Conservation (phyloP, 1,140 invertebrate species). For the Geopemphigus sp. region DNA sequence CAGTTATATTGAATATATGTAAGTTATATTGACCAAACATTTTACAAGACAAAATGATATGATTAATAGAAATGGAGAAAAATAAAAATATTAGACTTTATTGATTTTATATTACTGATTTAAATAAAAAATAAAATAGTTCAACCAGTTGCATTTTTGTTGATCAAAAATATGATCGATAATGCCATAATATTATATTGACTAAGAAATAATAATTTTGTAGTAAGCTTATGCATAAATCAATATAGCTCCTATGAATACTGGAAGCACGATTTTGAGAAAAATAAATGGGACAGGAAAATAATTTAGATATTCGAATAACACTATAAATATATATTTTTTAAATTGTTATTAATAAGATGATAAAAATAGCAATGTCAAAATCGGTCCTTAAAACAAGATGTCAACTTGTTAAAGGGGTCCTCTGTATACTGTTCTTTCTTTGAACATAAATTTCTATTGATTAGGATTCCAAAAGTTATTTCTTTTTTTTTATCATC, state of each 20-base stretch:
- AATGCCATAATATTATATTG: background rate
- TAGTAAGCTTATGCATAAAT: constrained; percentile 45
- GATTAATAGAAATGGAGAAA: constrained; percentile 17
- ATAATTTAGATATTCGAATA: constrained; percentile 43
- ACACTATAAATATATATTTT: constrained; percentile 40
- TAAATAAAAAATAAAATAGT: constrained; percentile 37
- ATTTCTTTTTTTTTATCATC: constrained; percentile 17
- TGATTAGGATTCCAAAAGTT: constrained; percentile 39
- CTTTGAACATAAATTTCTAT: constrained; percentile 41
- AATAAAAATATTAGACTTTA: constrained; percentile 25
- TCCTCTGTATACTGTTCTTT: constrained; percentile 32
- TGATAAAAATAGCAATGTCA: constrained; percentile 45
- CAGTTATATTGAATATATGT: background rate
- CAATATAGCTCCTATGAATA: constrained; percentile 48
- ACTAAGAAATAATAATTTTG: constrained; percentile 27
- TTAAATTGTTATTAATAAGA: constrained; percentile 38
- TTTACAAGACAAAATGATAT: constrained; percentile 13
- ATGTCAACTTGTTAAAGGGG: constrained; percentile 37
- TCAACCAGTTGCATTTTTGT: constrained; percentile 19
- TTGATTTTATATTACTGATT: constrained; percentile 25
- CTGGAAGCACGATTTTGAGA: constrained; percentile 46
- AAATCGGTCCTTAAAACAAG: constrained; percentile 43
- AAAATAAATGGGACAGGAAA: constrained; percentile 44
- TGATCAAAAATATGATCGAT: constrained; percentile 29
- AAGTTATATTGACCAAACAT: constrained; percentile 4